phyloP scores from a whole-genome alignment of 2,113 vertebrate species.

The Lycaon pictus region DNA sequence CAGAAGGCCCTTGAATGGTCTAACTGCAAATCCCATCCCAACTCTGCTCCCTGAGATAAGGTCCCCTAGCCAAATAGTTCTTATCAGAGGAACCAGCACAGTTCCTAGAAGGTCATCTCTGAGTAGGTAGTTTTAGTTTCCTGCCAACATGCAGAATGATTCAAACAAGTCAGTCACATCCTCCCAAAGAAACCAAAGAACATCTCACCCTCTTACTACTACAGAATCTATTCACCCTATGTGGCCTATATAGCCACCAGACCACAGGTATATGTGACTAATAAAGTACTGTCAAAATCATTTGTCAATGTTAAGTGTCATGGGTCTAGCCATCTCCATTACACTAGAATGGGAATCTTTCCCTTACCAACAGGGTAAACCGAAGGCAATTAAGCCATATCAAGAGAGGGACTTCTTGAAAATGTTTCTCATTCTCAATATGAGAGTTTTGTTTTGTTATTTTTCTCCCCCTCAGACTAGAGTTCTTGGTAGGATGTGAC shows the following conservation, averaged over 20 bases:
- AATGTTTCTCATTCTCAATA: neutral
- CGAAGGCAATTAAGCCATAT: neutral
- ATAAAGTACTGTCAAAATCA: neutral
- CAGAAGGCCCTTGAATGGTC: neutral
- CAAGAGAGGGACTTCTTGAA: neutral
- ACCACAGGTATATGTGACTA: neutral
- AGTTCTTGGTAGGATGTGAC: neutral
- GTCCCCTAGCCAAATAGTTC: neutral
- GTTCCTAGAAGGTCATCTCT: neutral
- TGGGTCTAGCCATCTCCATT: neutral
- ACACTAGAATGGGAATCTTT: neutral
- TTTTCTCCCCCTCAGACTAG: neutral
- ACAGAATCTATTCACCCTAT: neutral
- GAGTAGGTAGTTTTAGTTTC: neutral
- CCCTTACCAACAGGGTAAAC: neutral
- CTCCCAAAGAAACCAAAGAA: neutral
- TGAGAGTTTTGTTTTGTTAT: neutral
- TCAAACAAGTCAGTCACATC: neutral
- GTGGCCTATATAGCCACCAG: neutral
- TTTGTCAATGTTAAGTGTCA: neutral
- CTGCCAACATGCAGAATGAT: slow-evolving; percentile 38
- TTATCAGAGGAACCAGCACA: slow-evolving; percentile 40
- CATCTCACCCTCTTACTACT: neutral
- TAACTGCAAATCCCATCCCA: neutral
- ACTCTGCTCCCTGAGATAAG: neutral